Evolutionary conservation across 1,140 invertebrate species (phyloP).

Genomic region (Euwallacea similis): DNA sequence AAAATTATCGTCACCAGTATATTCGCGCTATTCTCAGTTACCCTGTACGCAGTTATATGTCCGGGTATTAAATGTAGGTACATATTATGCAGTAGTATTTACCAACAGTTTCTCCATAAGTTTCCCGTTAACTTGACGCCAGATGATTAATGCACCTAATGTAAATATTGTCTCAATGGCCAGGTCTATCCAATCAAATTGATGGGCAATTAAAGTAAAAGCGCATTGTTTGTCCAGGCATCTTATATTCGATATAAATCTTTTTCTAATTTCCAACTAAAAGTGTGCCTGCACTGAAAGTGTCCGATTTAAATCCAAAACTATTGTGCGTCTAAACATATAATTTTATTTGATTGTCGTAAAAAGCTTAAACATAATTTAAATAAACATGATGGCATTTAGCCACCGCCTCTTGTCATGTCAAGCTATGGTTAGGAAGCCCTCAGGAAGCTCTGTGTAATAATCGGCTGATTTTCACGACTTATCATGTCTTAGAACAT

Average conservation of each 20-base stretch:
- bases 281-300: no score
- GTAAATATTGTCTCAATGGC: neutral
- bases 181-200: constrained; percentile 7
- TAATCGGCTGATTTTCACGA: neutral
- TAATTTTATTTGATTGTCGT: no score
- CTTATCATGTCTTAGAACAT: neutral
- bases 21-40: neutral
- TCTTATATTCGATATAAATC: constrained; percentile 15
- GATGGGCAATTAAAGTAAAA: constrained; percentile 18
- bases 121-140: constrained; percentile 16
- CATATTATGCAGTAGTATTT: constrained; percentile 2
- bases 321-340: no score
- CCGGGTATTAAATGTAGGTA: no score
- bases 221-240: constrained; percentile 17
- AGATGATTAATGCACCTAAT: constrained; percentile 8
- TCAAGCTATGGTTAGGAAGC: neutral
- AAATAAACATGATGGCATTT: no score
- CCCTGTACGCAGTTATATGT: no score
- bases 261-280: no score
- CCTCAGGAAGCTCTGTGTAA: neutral
- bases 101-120: constrained; percentile 7
- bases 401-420: neutral
- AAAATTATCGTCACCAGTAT: neutral
- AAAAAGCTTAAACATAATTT: neutral
- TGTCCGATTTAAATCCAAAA: no score